Conservation (phyloP, 2,797 vertebrate species). For the Bradypodion ventrale region DNA sequence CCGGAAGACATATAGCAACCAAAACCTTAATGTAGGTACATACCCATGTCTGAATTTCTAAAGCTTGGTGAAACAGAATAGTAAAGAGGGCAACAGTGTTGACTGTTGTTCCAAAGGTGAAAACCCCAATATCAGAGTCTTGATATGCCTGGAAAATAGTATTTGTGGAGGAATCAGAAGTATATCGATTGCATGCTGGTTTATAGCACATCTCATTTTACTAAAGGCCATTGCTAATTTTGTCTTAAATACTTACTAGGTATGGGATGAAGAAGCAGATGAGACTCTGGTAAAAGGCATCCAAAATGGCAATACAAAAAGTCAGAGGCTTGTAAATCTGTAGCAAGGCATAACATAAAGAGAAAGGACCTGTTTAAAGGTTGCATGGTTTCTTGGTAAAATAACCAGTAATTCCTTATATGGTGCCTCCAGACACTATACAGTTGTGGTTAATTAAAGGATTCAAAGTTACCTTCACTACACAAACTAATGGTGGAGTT, state of each 20-base stretch:
- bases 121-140: constrained; percentile 86
- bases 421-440: no score
- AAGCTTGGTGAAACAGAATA: constrained; percentile 91
- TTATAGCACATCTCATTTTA: not conserved
- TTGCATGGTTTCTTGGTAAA: not conserved
- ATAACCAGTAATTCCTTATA: not conserved
- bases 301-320: constrained; percentile 87
- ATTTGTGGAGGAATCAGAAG: constrained; percentile 3
- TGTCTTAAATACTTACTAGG: constrained; percentile 78
- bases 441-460: no score
- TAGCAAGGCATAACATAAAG: constrained; percentile 43
- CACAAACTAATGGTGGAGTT: no score
- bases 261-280: constrained; percentile 94
- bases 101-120: constrained; percentile 89
- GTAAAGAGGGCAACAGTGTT: constrained; percentile 89
- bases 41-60: constrained; percentile 96
- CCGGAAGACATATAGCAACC: not conserved
- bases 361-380: constrained; percentile 24
- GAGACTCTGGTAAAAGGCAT: constrained; percentile 96
- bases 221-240: not conserved
- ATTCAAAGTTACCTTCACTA: no score
- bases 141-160: constrained; percentile 78
- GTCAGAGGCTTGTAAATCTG: constrained; percentile 85
- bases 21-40: constrained; percentile 47
- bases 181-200: not conserved